Evolutionary conservation across 2,888 invertebrate species (phyloP), one percentile per base, ranked within the genome.

Genomic region (Drosophila antonietae): DNA sequence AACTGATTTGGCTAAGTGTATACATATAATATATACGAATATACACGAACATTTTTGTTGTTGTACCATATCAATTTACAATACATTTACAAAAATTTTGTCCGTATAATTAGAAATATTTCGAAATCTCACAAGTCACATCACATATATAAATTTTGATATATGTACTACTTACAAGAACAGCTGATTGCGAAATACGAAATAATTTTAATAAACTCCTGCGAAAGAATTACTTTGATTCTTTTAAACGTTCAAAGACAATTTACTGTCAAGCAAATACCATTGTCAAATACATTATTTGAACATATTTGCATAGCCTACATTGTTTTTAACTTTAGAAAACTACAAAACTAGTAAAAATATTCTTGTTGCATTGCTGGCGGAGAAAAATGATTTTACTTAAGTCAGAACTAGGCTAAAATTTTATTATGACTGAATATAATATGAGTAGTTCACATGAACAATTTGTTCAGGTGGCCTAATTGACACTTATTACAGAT

Each of bases 341-440:
- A 28, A 15, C 9, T 47, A 9, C 6, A 15, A 15, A 2, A 15
- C 15, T 7, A 39, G n/a, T 6, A 15, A 39, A 2, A 37, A 14
- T 37, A 2, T 5, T 23, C 1, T 46, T 23, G 2, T 9, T 15
- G 28, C 4, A 15, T 28, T 9, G 9, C 14, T 15, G 28, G 6
- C 6, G 3, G 28, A 1, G 28, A 10, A 3, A n/a, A 49, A n/a
- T 9, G 46, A 0, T 1, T 46, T n/a, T 31, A 49, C 10, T n/a
- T n/a, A n/a, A 6, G 3, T 0, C 12, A 18, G 7, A 51, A 3
- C 31, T n/a, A 31, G n/a, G 5, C 7, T 18, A 51, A 43, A 53
- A 64, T 53, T 39, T 43, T 64, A 58, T 58, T 71, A 58, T 39
- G 2, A 23, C 31, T 23, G 12, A 55, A 7, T 46, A 37, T 47